Percentiles rank a stretch among this genome's conserved stretches.
Conservation (phyloP, 2,113 vertebrate genomes). For the Anhinga anhinga region DNA sequence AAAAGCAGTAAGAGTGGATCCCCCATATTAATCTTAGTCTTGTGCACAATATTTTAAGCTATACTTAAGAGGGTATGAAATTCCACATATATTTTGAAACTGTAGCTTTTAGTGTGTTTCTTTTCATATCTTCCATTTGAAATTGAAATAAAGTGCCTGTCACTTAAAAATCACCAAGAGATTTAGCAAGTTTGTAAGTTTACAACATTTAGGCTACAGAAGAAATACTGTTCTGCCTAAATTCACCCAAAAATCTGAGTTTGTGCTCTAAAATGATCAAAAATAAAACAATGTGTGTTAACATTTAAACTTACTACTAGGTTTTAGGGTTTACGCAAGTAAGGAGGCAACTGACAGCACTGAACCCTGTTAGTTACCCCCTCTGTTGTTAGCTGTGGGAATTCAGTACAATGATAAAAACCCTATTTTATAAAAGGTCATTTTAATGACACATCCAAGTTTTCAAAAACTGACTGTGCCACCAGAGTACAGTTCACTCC, state of each 20-base stretch:
- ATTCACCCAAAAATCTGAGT: neutral
- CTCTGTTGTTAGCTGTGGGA: neutral
- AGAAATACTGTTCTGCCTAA: neutral
- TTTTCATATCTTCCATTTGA: neutral
- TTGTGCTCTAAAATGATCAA: neutral
- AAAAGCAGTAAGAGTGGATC: neutral
- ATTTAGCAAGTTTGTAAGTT: neutral
- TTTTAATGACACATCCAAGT: neutral
- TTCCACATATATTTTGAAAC: neutral
- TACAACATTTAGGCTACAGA: neutral
- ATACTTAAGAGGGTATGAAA: neutral
- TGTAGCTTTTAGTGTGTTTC: neutral
- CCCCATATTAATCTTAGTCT: neutral
- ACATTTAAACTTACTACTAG: neutral
- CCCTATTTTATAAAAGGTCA: neutral
- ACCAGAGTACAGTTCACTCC: neutral
- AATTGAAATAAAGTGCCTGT: neutral
- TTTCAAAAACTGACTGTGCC: neutral
- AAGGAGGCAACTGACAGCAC: neutral
- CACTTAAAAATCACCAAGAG: neutral
- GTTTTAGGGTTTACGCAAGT: neutral
- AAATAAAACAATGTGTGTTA: accelerated
- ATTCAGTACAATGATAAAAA: neutral
- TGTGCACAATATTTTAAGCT: neutral
- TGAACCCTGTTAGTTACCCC: neutral